These are phyloP conservation scores for Camelus dromedarius DNA, from an alignment of 2,113 vertebrate species.

Conservation along the genomic window DNA sequence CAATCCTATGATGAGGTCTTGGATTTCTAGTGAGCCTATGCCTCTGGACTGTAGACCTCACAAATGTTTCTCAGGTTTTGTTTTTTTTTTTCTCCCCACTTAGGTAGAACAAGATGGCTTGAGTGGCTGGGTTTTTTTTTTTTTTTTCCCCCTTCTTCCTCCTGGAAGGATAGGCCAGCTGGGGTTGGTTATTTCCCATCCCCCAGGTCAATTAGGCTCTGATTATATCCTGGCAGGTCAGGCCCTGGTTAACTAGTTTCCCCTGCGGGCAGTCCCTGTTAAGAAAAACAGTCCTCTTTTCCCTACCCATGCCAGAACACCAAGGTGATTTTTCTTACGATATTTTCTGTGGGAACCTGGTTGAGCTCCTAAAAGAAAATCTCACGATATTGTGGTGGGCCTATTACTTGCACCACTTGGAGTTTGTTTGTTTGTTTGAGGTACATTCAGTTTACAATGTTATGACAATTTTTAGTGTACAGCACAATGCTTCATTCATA, in stretches of 20 bases:
- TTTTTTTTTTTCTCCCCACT: neutral
- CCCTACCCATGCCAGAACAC: neutral
- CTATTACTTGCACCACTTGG: neutral
- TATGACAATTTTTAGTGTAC: no score
- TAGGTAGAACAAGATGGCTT: neutral
- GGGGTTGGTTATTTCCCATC: neutral
- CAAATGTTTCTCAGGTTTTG: neutral
- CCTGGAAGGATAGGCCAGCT: neutral
- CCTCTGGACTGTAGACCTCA: neutral
- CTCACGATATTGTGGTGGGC: neutral
- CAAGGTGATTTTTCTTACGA: neutral
- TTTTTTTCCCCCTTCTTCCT: neutral
- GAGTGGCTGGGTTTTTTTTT: neutral
- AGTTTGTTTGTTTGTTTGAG: neutral
- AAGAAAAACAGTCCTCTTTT: neutral
- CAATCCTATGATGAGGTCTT: neutral
- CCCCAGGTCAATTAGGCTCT: neutral
- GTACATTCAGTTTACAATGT: no score
- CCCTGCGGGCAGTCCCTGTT: neutral
- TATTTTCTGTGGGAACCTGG: neutral
- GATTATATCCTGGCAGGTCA: neutral
- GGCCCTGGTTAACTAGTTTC: neutral
- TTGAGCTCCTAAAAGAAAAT: neutral
- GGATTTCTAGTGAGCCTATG: neutral
- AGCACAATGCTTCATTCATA: no score